A percentile compares a stretch with the other conserved stretches of the same genome.
phyloP scores from a whole-genome alignment of 2,797 vertebrate species.

The Neosilurus hyrtlii region DNA sequence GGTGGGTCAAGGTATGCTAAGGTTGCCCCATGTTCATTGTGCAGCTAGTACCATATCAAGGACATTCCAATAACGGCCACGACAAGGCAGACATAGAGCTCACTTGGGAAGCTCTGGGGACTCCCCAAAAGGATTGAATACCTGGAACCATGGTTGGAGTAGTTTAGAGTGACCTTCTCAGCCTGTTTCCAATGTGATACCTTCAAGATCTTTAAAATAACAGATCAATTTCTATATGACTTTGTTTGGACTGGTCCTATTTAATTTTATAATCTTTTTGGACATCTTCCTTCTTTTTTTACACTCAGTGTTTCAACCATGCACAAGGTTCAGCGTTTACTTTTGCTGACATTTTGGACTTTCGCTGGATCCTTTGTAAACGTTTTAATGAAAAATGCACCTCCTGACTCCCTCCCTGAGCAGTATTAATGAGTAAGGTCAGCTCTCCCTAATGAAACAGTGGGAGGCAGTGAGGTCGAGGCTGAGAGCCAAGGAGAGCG shows the following conservation, averaged over 20 bases:
- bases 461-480: conserved; percentile 64
- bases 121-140: too few species aligned
- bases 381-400: conserved; percentile 18
- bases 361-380: conserved; percentile 4
- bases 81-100: neutral
- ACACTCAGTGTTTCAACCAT: neutral
- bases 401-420: conserved; percentile 26
- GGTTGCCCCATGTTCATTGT: neutral
- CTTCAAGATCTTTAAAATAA: neutral
- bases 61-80: neutral
- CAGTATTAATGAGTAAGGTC: conserved; percentile 53
- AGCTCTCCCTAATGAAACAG: conserved; percentile 57
- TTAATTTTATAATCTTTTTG: neutral
- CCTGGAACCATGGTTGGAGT: neutral
- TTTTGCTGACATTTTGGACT: conserved; percentile 13
- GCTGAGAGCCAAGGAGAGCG: conserved; percentile 60
- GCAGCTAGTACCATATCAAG: neutral
- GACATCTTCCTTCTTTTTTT: neutral
- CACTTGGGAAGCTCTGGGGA: neutral
- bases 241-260: neutral
- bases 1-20: neutral
- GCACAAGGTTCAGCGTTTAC: neutral
- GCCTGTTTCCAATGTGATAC: neutral
- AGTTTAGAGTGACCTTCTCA: neutral
- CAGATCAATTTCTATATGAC: neutral